These are phyloP conservation scores for Heliconius hermathena DNA, from an alignment of 1,140 invertebrate species.

Conservation along the genomic window DNA sequence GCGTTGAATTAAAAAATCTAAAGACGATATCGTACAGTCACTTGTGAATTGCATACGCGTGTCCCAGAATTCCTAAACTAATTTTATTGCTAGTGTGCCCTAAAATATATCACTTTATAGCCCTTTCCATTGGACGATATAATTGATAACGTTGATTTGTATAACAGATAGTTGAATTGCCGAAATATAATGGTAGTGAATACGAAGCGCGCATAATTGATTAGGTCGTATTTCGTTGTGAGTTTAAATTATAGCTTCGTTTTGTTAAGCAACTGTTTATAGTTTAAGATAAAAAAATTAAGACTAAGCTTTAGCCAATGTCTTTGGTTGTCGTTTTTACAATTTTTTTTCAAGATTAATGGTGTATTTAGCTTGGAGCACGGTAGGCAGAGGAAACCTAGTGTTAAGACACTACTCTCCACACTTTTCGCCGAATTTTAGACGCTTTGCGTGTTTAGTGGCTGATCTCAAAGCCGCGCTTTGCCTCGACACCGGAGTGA, in stretches of 20 bases:
- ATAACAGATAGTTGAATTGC: constrained; percentile 11
- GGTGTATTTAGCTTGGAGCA: fast-evolving
- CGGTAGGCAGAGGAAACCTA: no score
- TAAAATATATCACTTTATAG: constrained; percentile 14
- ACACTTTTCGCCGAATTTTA: no score
- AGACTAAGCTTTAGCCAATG: neutral
- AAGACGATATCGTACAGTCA: neutral
- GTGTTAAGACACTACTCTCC: no score
- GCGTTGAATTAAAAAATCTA: neutral
- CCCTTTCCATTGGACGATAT: constrained; percentile 8
- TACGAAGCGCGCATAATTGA: constrained; percentile 15
- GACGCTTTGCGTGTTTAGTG: no score
- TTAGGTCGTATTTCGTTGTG: constrained; percentile 6
- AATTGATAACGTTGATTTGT: constrained; percentile 16
- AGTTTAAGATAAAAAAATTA: neutral
- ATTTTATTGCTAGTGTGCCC: constrained; percentile 6
- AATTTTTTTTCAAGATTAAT: neutral
- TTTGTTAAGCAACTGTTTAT: constrained; percentile 7
- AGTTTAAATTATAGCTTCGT: neutral
- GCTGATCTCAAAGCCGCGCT: no score
- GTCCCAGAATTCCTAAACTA: constrained; percentile 6
- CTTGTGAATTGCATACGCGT: constrained; percentile 20
- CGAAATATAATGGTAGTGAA: constrained; percentile 20
- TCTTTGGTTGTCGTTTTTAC: neutral
- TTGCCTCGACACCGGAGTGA: no score